These are phyloP conservation scores for Lapara coniferarum DNA, from an alignment of 2,888 invertebrate species.

Conservation along the genomic window DNA sequence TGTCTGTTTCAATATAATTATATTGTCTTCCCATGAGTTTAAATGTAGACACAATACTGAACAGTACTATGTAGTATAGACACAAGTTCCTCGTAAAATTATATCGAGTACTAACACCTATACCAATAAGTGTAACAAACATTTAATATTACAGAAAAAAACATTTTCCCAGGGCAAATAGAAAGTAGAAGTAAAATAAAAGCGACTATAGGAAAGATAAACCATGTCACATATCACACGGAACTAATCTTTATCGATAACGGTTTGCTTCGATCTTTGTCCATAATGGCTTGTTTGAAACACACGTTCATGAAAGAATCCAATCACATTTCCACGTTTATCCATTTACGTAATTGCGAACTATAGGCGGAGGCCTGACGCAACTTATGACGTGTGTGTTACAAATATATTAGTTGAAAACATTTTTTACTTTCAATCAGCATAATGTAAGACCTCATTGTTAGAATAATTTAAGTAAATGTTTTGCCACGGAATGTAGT, in stretches of 20 bases:
- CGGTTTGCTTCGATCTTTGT: too few species aligned
- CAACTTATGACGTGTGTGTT: slow-evolving; percentile 7
- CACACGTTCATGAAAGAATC: not conserved
- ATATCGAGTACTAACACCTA: too few species aligned
- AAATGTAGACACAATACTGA: too few species aligned
- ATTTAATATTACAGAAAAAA: not conserved
- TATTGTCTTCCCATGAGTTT: too few species aligned
- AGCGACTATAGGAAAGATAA: not conserved
- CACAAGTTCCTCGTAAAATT: too few species aligned
- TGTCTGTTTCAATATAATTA: too few species aligned
- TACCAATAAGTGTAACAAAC: not conserved
- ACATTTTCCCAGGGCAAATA: not conserved
- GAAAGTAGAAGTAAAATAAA: not conserved
- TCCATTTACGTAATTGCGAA: slow-evolving; percentile 13
- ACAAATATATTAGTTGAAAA: not conserved
- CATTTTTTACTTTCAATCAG: not conserved
- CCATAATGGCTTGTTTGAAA: not conserved
- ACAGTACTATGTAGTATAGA: too few species aligned
- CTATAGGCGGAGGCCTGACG: slow-evolving; percentile 2
- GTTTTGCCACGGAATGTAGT: too few species aligned
- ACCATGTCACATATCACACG: not conserved
- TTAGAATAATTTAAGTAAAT: too few species aligned
- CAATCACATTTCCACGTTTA: slow-evolving; percentile 15
- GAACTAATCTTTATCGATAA: not conserved
- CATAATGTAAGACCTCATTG: too few species aligned